Base-by-base conservation (phyloP, 2,888 invertebrate species). In the Dicranocentrus wangi region DNA sequence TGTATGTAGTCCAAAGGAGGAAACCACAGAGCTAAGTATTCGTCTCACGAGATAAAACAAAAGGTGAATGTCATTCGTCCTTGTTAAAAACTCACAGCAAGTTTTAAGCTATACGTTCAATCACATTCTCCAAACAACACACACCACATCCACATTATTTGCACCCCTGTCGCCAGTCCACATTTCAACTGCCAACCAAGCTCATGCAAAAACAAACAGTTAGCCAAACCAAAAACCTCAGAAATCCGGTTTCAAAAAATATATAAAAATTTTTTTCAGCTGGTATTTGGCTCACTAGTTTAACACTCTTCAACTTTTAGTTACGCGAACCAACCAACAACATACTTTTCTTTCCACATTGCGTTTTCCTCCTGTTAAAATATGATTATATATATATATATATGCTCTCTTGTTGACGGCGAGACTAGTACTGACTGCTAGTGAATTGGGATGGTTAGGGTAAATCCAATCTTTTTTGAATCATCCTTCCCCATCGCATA, bases 221-320 rank as follows among this genome's bases (percentile, higher is more conserved):
- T 60, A 72, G 72, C 47, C 60, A 72, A 72, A 61, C 72, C 72
- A 60, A 72, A 72, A 72, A 61, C 72, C 72, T 42, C 72, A 72
- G 72, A 47, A n/a, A 72, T 72, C 72, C 72, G 72, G 72, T 72
- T 72, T 72, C 51, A 72, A 28, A n/a, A n/a, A n/a, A n/a, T n/a
- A n/a, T n/a, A n/a, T n/a, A n/a, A n/a, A n/a, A n/a, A 10, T 15
- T 70, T 60, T 72, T 72, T n/a, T n/a, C n/a, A n/a, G n/a, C n/a
- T 72, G 61, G 72, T 72, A 72, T 72, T 72, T 72, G 58, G 72
- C 72, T 72, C 72, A 72, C 72, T 72, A 72, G 72, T 70, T 70
- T 70, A 70, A n/a, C n/a, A n/a, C n/a, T n/a, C n/a, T n/a, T n/a
- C n/a, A n/a, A n/a, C n/a, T n/a, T n/a, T n/a, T n/a, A n/a, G n/a